Percentiles rank a stretch among this genome's conserved stretches.
These are phyloP conservation scores for Cryptus armator DNA, from an alignment of 2,888 invertebrate species.

Conservation along the genomic window DNA sequence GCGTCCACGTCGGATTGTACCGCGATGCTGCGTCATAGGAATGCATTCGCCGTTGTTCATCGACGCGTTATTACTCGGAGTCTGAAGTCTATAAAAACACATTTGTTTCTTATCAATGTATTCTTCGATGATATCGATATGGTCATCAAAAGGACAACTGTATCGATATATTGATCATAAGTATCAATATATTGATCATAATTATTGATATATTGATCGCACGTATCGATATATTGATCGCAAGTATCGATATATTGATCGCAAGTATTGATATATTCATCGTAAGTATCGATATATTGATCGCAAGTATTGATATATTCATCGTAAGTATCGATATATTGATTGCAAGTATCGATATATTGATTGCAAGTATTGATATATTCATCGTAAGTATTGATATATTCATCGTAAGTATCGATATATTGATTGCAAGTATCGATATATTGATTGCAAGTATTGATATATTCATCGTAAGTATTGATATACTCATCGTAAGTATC, in stretches of 20 bases:
- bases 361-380: no score
- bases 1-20: conserved; percentile 76
- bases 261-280: neutral
- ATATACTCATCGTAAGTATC: no score
- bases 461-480: no score
- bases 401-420: no score
- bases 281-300: no score
- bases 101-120: neutral
- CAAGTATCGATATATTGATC: neutral
- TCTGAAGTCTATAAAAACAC: conserved; percentile 58
- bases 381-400: no score
- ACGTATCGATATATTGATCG: neutral
- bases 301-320: no score
- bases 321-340: no score
- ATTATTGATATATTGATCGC: neutral
- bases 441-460: no score
- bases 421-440: no score
- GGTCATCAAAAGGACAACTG: neutral
- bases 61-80: conserved; percentile 74
- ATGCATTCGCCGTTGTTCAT: conserved; percentile 76
- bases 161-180: neutral
- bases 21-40: conserved; percentile 79
- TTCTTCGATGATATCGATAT: neutral
- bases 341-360: no score
- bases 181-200: neutral